A percentile compares a stretch with the other conserved stretches of the same genome.
These are phyloP conservation scores for Pachypsylla venusta DNA, from an alignment of 1,140 invertebrate genomes.

Conservation along the genomic window DNA sequence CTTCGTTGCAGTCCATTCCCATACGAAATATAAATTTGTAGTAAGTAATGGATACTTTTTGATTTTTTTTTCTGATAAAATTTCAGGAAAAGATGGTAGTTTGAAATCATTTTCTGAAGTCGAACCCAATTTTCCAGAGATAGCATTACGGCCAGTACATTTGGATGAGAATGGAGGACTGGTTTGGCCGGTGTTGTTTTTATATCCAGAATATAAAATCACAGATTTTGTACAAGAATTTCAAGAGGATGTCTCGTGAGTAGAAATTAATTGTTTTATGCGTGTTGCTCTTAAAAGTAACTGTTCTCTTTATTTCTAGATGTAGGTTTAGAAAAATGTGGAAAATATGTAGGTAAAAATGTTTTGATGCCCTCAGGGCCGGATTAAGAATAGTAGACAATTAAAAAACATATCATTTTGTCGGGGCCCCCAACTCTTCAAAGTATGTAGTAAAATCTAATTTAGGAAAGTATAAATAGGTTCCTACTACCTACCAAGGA, in stretches of 20 bases:
- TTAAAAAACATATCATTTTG: background rate
- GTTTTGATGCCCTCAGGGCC: background rate
- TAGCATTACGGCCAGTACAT: conserved; percentile 40
- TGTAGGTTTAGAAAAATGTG: background rate
- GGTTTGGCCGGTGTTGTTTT: conserved; percentile 65
- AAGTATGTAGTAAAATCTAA: too few relatives aligned
- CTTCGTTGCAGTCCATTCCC: too few relatives aligned
- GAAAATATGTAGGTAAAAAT: background rate
- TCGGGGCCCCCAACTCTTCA: too few relatives aligned
- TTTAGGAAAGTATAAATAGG: too few relatives aligned
- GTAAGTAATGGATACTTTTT: conserved; percentile 23
- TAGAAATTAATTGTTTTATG: conserved; percentile 21
- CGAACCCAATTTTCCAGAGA: conserved; percentile 43
- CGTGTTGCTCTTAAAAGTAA: background rate
- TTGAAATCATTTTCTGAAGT: conserved; percentile 31
- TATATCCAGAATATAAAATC: conserved; percentile 63
- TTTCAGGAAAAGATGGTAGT: conserved; percentile 3
- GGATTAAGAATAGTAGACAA: background rate
- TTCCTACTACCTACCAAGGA: too few relatives aligned
- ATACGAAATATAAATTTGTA: too few relatives aligned
- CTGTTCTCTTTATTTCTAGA: conserved; percentile 9
- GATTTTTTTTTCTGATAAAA: conserved; percentile 13
- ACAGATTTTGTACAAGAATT: conserved; percentile 60
- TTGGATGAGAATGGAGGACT: conserved; percentile 41
- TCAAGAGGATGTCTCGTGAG: conserved; percentile 50